Evolutionary conservation across 2,888 invertebrate genomes (phyloP), one percentile per base, ranked within the genome.

Genomic region (Aleiodes testaceus): DNA sequence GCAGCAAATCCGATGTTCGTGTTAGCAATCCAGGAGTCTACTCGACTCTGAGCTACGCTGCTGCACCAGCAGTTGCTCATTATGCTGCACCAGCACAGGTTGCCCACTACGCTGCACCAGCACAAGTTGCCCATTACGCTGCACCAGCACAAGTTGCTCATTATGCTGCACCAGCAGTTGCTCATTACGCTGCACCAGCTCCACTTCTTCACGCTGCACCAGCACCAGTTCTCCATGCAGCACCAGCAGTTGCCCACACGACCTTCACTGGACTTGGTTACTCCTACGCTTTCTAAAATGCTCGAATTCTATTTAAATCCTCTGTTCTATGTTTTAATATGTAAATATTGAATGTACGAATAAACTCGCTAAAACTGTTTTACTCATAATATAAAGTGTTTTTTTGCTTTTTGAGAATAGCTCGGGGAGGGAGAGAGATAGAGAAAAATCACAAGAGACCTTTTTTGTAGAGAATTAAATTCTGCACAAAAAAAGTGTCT

Each of bases 1-100:
- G 92, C 53, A 91, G 92, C 81, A 93, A 93, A 82, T 88, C 92
- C 22, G 92, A 93, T 81, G 91, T 93, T 36, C 91, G 93, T n/a
- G 91, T 93, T 20, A 92, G 91, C 87, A 93, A 92, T 80, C 77
- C 77, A 1, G 73, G 74, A 14, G 71, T 76, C 1, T 77, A 77
- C 53, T 67, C 70, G 16, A 55, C 73, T n/a, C 50, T 66, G 42
- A 52, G 50, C 20, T 74, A 74, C 59, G 64, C 69, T 12, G 42
- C 71, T 14, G 66, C 72, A 44, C 45, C 66, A 42, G 63, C 73
- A 16, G 49, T 18, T 9, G 11, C 30, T 1, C 50, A 16, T 18
- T 69, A 74, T 18, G 61, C 70, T 3, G 52, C 72, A 2, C 49
- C 67, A 61, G 67, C 72, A 22, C 72, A 65, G n/a, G 14, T 68